A percentile compares a stretch with the other conserved stretches of the same genome.
Conservation (phyloP, 2,113 vertebrate species). For the Oryzias javanicus region DNA sequence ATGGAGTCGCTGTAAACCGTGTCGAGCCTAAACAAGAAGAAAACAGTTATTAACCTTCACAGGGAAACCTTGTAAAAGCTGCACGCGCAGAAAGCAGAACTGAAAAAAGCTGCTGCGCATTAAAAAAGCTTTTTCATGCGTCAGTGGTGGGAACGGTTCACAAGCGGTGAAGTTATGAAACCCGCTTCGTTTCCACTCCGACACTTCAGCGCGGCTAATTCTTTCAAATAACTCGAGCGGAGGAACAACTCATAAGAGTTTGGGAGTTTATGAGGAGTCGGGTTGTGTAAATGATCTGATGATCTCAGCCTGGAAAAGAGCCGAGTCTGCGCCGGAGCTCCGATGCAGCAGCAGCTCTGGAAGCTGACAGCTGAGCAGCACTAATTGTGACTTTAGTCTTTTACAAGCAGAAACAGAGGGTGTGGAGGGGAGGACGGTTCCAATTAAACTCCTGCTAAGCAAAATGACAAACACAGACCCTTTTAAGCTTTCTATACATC, state of each 20-base stretch:
- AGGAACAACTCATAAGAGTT: constrained; percentile 10
- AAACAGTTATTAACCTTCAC: constrained; percentile 37
- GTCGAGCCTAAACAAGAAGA: constrained; percentile 78
- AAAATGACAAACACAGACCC: not conserved
- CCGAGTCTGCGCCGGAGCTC: not conserved
- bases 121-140: constrained; percentile 48
- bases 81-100: constrained; percentile 7
- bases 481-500: too few relatives aligned
- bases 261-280: constrained; percentile 12
- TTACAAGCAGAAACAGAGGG: constrained; percentile 33
- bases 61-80: constrained; percentile 31
- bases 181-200: constrained; percentile 45
- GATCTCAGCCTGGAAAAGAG: constrained; percentile 39
- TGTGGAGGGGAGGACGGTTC: constrained; percentile 22
- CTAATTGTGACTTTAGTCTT: constrained; percentile 60
- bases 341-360: constrained; percentile 49
- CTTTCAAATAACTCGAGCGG: constrained; percentile 21
- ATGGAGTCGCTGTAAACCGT: constrained; percentile 89
- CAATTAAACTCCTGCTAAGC: constrained; percentile 28
- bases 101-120: constrained; percentile 11
- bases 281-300: constrained; percentile 29
- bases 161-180: constrained; percentile 25
- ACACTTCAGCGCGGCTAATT: constrained; percentile 8
- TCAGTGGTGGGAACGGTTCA: constrained; percentile 33
- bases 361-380: constrained; percentile 7